Percentiles rank a stretch among this genome's conserved stretches.
Conservation (phyloP, 1,140 invertebrate species). For the Drosophila carrolli region DNA sequence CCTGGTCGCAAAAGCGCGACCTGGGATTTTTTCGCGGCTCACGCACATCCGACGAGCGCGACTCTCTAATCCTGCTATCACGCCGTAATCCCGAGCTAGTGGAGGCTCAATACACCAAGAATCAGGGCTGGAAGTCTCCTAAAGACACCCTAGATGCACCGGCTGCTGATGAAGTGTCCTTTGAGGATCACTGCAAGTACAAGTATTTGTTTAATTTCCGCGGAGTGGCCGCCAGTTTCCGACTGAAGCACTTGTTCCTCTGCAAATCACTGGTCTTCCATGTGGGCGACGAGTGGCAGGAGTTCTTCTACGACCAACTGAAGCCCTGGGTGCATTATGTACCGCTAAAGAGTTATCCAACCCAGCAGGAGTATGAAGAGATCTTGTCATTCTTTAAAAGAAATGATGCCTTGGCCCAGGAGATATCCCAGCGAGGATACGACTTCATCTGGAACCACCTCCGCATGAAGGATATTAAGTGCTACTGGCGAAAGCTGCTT, state of each 20-base stretch:
- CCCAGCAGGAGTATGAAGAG: conserved; percentile 88
- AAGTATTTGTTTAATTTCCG: conserved; percentile 98
- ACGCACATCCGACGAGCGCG: conserved; percentile 95
- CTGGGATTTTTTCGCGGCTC: conserved; percentile 97
- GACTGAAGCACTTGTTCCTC: conserved; percentile 98
- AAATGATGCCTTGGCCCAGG: conserved; percentile 90
- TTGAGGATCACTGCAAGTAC: conserved; percentile 97
- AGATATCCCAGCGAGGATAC: conserved; percentile 93
- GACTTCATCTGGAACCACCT: conserved; percentile 94
- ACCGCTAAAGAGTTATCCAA: conserved; percentile 91
- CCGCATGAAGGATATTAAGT: conserved; percentile 92
- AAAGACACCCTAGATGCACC: conserved; percentile 93
- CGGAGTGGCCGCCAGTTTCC: conserved; percentile 98
- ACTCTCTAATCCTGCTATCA: conserved; percentile 95
- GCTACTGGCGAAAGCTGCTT: conserved; percentile 95
- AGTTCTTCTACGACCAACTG: conserved; percentile 97
- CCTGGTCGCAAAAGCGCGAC: conserved; percentile 92
- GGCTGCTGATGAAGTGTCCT: conserved; percentile 93
- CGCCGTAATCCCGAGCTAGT: conserved; percentile 91
- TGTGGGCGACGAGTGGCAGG: conserved; percentile 96
- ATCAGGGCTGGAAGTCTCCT: conserved; percentile 98
- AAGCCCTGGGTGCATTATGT: conserved; percentile 99
- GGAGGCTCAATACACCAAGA: conserved; percentile 98
- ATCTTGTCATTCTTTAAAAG: conserved; percentile 91
- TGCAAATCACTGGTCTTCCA: conserved; percentile 98